Evolutionary conservation across 2,113 vertebrate species (phyloP), one percentile per base, ranked within the genome.

Genomic region (Pachycephala philippinensis): DNA sequence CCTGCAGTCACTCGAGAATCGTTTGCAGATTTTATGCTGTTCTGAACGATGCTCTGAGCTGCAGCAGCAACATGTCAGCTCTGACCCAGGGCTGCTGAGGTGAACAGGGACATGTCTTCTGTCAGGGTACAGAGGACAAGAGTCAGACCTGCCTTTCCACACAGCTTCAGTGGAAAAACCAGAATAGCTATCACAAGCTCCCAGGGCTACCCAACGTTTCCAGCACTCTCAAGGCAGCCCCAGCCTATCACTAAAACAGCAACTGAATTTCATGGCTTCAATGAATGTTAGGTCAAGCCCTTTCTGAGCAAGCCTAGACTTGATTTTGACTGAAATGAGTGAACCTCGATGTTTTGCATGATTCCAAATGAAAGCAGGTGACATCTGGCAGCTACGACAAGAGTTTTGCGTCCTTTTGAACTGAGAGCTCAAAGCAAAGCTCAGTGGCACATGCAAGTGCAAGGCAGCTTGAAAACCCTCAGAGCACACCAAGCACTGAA

Each of bases 331-430:
- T 75, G 47, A 78, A 95, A 88, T 31, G n/a, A 75, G 31, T 15
- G 40, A 90, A 92, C 79, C 37, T 37, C 84, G 60, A 80, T 74
- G 88, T 70, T 93, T n/a, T 75, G 76, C 85, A 81, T 53, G 64
- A 93, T 80, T 78, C 92, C 75, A 88, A 88, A 92, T 52, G 79
- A 88, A 93, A 94, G 92, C 56, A 75, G 68, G 76, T 81, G 85
- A 86, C 64, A 75, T 54, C 50, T 13, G 4, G 52, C 85, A 86
- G 56, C 69, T 74, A 50, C 0, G 0, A 76, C 44, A 54, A 49
- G 90, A 70, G 71, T 28, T 88, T 40, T 44, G 52, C 28, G 64
- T 60, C 56, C 27, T 90, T 93, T 68, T 68, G 79, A 92, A 92
- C 39, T 2, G n/a, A 77, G n/a, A 93, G 54, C 87, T 93, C 52